A percentile compares a stretch with the other conserved stretches of the same genome.
phyloP scores from a whole-genome alignment of 2,888 invertebrate genomes.

The Conops quadrifasciatus region DNA sequence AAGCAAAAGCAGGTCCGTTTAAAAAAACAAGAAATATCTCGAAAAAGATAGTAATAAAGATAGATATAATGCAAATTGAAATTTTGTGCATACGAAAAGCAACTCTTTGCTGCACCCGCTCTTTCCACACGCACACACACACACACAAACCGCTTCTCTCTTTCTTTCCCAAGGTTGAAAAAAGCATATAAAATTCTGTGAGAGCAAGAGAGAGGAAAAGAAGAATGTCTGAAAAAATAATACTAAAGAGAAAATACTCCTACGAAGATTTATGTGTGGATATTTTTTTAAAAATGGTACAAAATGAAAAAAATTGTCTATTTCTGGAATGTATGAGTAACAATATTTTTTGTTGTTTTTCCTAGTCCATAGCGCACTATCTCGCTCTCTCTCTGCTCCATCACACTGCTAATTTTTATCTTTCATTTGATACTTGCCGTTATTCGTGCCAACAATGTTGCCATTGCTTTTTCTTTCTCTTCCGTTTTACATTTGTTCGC shows the following conservation, averaged over 20 bases:
- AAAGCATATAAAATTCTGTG: not conserved
- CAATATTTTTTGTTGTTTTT: too few relatives aligned
- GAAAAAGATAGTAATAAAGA: constrained; percentile 2
- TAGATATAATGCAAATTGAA: constrained; percentile 24
- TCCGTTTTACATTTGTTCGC: not conserved
- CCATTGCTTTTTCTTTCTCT: not conserved
- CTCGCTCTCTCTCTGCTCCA: not conserved
- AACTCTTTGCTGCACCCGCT: not conserved
- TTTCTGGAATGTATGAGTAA: too few relatives aligned
- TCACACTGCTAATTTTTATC: too few relatives aligned
- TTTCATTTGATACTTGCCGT: too few relatives aligned
- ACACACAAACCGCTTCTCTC: not conserved
- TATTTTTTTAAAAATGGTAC: too few relatives aligned
- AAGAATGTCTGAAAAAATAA: constrained; percentile 42
- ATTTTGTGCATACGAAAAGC: not conserved
- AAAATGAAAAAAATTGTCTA: too few relatives aligned
- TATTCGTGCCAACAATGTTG: not conserved
- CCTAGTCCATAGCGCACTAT: not conserved
- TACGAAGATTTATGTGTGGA: too few relatives aligned
- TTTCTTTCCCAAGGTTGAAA: too few relatives aligned
- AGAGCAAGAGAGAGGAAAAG: not conserved
- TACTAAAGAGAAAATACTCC: constrained; percentile 48
- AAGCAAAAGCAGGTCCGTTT: too few relatives aligned
- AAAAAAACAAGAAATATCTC: too few relatives aligned
- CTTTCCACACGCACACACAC: too few relatives aligned